Evolutionary conservation across 2,797 vertebrate genomes (phyloP).

Genomic region (Enteromius paludinosus): DNA sequence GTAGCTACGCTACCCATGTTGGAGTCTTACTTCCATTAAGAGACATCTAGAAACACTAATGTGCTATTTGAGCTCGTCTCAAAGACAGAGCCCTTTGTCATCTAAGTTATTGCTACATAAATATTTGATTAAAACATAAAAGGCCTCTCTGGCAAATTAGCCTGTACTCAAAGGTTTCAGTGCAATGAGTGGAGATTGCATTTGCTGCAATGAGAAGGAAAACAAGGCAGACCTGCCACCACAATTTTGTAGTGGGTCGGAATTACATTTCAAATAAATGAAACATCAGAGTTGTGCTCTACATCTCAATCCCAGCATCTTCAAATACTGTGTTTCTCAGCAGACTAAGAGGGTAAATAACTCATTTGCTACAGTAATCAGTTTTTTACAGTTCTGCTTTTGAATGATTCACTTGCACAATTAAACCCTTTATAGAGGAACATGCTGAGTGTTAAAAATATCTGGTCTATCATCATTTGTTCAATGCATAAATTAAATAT

Average conservation of each 20-base stretch:
- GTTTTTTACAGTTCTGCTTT: conserved; percentile 24
- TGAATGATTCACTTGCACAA: conserved; percentile 16
- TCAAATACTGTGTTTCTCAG: conserved; percentile 25
- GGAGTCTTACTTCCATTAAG: conserved; percentile 1
- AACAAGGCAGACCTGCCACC: conserved; percentile 11
- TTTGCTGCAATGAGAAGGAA: not conserved
- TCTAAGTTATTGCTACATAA: conserved; percentile 72
- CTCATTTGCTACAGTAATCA: conserved; percentile 22
- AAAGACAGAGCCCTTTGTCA: conserved; percentile 63
- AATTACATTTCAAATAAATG: conserved; percentile 31
- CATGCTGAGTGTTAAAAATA: conserved; percentile 17
- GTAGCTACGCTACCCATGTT: not conserved
- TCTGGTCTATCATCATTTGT: not conserved
- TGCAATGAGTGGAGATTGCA: not conserved
- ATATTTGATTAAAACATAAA: conserved; percentile 75
- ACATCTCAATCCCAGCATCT: conserved; percentile 16
- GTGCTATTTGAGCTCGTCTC: conserved; percentile 61
- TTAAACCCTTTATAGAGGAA: conserved; percentile 28
- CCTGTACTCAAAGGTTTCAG: conserved; percentile 12
- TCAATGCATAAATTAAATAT: not conserved
- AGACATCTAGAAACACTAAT: conserved; percentile 52
- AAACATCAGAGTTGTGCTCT: conserved; percentile 3
- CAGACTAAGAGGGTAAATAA: conserved; percentile 13
- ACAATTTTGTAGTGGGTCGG: not conserved
- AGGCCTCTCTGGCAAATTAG: conserved; percentile 65